Conservation (phyloP, 2,113 vertebrate species). For the Hippolais icterina region DNA sequence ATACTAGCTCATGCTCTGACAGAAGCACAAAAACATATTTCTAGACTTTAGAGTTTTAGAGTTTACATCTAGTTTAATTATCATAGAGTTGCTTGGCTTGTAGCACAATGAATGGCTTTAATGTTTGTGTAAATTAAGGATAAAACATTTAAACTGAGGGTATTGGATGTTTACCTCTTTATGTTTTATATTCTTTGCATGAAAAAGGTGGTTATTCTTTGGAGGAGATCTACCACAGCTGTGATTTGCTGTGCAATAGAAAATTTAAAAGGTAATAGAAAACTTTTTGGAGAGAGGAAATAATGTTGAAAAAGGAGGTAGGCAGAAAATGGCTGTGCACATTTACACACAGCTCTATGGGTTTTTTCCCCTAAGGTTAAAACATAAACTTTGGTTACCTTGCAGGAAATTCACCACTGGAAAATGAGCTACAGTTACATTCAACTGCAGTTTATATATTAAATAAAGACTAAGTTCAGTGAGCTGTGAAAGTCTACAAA, state of each 20-base stretch:
- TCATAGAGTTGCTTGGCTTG: background rate
- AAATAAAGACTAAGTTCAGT: background rate
- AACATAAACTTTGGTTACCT: background rate
- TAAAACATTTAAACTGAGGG: background rate
- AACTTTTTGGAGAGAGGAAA: accelerated
- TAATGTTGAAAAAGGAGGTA: background rate
- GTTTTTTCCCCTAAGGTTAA: background rate
- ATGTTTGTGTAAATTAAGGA: background rate
- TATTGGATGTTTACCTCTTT: background rate
- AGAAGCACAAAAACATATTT: background rate
- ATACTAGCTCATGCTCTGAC: background rate
- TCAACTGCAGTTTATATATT: background rate
- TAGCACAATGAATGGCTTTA: background rate
- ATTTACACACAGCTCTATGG: accelerated
- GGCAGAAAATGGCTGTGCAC: background rate
- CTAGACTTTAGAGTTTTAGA: background rate
- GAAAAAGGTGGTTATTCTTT: background rate
- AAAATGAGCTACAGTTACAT: background rate
- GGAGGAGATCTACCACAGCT: background rate
- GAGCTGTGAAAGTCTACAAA: background rate
- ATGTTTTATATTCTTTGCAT: background rate
- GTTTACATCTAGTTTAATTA: background rate
- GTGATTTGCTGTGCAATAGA: background rate
- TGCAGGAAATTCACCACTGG: background rate
- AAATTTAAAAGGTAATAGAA: background rate